Evolutionary conservation across 1,140 invertebrate genomes (phyloP).

Genomic region (Solenopsis fugax): DNA sequence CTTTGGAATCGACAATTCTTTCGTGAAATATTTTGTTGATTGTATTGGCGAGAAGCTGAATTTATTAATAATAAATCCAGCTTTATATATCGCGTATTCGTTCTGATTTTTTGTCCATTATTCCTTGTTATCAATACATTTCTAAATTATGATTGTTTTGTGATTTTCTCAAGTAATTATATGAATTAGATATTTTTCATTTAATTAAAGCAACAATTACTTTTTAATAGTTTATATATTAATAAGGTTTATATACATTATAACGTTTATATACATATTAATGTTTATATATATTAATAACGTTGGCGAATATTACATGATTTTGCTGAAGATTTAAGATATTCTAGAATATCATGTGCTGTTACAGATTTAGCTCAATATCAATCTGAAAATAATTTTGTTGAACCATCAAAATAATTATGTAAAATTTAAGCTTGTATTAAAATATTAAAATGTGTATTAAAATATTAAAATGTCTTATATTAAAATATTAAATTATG

Average conservation of each 20-base stretch:
- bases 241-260: too few species aligned
- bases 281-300: neutral
- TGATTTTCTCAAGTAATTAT: neutral
- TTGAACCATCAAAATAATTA: too few species aligned
- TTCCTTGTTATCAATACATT: neutral
- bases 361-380: too few species aligned
- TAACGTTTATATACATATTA: too few species aligned
- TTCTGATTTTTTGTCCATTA: neutral
- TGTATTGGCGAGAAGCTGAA: neutral
- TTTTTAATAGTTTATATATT: neutral
- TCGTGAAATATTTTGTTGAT: neutral
- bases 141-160: neutral
- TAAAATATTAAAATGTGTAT: too few species aligned
- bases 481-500: too few species aligned
- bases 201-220: neutral
- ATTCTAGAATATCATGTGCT: too few species aligned
- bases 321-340: too few species aligned
- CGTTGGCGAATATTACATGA: neutral
- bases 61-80: neutral
- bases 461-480: too few species aligned
- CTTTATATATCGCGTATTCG: neutral
- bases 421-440: too few species aligned
- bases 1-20: slow-evolving; percentile 34
- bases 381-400: too few species aligned
- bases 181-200: neutral